Base-by-base conservation (phyloP, 2,888 invertebrate species). In the Lathronympha strigana region DNA sequence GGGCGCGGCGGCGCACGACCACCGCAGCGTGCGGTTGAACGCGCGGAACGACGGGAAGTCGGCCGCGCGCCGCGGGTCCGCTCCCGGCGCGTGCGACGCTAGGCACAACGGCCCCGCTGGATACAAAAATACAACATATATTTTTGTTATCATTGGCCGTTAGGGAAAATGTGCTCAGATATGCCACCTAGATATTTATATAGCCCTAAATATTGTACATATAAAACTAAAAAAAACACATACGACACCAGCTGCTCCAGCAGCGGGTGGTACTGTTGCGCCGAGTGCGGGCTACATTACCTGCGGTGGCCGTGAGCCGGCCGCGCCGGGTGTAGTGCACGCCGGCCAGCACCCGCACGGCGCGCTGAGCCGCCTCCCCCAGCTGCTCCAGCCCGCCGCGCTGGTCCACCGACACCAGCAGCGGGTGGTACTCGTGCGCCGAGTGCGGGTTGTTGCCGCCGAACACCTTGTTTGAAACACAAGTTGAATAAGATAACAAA, bases 401-500 rank as follows among this genome's bases (percentile, higher is more conserved):
- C 0, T 95, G 94, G 79, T 97, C 97, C 78, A 96, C 95, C 0
- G 97, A 97, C 70, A 98, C 95, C 63, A 98, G 96, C 66, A 98
- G 90, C 2, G 98, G 98, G 92, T 98, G 98, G 88, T 98, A 98
- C 80, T 94, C 93, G 71, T 95, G 94, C 2, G 97, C 93, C 73
- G 96, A 95, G 83, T 97, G 97, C 43, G 97, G 97, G 92, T 98
- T 96, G 79, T 97, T 96, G 15, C 98, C 98, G 49, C 98, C 98
- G 68, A 92, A 90, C 57, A 96, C 93, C 89, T 90, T 36, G 13
- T 36, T 9, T 13, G 5, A 21, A 0, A 13, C 11, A 43, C 11
- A 19, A 0, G 9, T 9, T 8, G 8, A 19, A n/a, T n/a, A 13
- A 36, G 11, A 36, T 36, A 36, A 9, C 1, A 13, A 11, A 13